These are phyloP conservation scores for Dasypus novemcinctus DNA, from an alignment of 2,113 vertebrate species.

Conservation along the genomic window DNA sequence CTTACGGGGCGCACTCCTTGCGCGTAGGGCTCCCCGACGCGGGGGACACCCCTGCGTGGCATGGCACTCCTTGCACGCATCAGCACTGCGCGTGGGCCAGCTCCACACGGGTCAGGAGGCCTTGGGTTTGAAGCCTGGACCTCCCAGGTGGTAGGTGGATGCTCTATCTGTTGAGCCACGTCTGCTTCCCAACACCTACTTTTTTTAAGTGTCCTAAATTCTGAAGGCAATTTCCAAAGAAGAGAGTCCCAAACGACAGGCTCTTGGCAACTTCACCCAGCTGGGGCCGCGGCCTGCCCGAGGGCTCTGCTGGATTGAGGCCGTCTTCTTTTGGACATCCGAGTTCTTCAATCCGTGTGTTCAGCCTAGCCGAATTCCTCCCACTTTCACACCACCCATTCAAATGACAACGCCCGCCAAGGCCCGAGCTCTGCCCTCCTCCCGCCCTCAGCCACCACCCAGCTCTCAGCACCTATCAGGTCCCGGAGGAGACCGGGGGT, in stretches of 20 bases:
- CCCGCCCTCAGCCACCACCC: accelerated
- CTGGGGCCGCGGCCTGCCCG: accelerated
- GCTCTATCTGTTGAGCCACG: too few species aligned
- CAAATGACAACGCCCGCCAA: accelerated
- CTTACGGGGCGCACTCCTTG: too few species aligned
- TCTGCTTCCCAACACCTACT: too few species aligned
- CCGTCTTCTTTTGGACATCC: accelerated
- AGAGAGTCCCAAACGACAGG: background rate
- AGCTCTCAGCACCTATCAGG: background rate
- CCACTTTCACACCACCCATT: accelerated
- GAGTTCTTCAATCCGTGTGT: accelerated
- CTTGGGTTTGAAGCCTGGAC: too few species aligned
- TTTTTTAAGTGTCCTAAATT: background rate
- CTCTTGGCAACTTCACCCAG: accelerated
- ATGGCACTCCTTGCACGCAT: too few species aligned
- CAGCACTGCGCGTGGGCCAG: too few species aligned
- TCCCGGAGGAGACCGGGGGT: background rate
- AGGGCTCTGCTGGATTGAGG: accelerated
- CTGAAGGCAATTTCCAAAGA: background rate
- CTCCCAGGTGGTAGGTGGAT: too few species aligned
- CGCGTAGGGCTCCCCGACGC: too few species aligned
- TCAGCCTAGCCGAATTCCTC: accelerated
- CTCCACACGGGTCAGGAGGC: too few species aligned
- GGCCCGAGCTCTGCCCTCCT: background rate
- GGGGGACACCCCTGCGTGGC: too few species aligned